Percentiles rank a stretch among this genome's conserved stretches.
Conservation (phyloP, 2,113 vertebrate genomes). For the Lophochroa leadbeateri region DNA sequence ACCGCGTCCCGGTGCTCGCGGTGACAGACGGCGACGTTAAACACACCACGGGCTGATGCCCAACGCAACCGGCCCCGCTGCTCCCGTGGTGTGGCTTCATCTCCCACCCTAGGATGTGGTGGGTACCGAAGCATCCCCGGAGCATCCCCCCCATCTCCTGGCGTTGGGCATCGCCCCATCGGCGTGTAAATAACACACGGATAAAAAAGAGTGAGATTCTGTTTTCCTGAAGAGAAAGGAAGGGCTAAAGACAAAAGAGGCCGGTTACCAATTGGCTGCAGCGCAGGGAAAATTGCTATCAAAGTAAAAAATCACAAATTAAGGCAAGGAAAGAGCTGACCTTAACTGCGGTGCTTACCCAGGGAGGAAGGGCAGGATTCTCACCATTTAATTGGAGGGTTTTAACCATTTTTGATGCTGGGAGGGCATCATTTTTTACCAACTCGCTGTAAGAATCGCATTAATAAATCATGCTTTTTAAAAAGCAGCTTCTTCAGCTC, state of each 20-base stretch:
- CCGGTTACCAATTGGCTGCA: background rate
- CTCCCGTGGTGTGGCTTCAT: fast-evolving
- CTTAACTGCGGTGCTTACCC: background rate
- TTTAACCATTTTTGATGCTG: slow-evolving; percentile 25
- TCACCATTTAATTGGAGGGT: background rate
- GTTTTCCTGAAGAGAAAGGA: slow-evolving; percentile 18
- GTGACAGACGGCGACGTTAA: background rate
- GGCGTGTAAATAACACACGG: fast-evolving
- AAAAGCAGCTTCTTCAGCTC: background rate
- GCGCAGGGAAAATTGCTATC: slow-evolving; percentile 19
- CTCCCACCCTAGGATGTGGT: fast-evolving
- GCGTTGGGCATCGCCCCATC: fast-evolving
- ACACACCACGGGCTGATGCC: background rate
- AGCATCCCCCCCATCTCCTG: background rate
- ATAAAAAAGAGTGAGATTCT: background rate
- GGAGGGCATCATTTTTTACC: background rate
- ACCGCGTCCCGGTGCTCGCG: background rate
- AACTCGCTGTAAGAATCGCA: background rate
- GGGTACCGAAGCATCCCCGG: background rate
- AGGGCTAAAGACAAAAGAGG: slow-evolving; percentile 47
- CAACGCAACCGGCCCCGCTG: background rate
- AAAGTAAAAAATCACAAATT: slow-evolving; percentile 18
- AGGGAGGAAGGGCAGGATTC: slow-evolving; percentile 11
- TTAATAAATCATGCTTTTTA: background rate
- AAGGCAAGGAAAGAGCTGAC: slow-evolving; percentile 20